Percentiles rank a stretch among this genome's conserved stretches.
These are phyloP conservation scores for Melikaiella ostensackeni DNA, from an alignment of 2,888 invertebrate species.

Conservation along the genomic window DNA sequence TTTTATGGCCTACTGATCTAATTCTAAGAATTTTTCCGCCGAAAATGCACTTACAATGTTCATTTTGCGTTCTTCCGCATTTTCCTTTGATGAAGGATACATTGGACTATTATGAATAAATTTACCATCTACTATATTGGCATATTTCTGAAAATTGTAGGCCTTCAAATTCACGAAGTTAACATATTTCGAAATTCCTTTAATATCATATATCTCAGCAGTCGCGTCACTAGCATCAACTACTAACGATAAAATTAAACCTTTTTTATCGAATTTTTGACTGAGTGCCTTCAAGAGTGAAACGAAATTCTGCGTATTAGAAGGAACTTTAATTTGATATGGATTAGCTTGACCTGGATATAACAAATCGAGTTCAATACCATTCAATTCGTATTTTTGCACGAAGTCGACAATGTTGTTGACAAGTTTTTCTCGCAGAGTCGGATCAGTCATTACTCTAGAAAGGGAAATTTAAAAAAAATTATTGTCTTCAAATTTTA, in stretches of 20 bases:
- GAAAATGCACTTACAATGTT: constrained; percentile 76
- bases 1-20: not conserved
- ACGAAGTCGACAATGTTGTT: constrained; percentile 79
- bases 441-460: constrained; percentile 77
- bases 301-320: constrained; percentile 79
- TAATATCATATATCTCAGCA: constrained; percentile 80
- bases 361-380: constrained; percentile 86
- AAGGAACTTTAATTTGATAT: constrained; percentile 70
- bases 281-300: constrained; percentile 80
- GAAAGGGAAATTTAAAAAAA: not conserved
- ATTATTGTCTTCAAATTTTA: too few relatives aligned
- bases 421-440: constrained; percentile 79
- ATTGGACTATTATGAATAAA: constrained; percentile 86
- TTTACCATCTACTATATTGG: constrained; percentile 78
- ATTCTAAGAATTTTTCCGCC: not conserved
- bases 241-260: constrained; percentile 70
- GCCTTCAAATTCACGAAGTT: constrained; percentile 86
- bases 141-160: constrained; percentile 86
- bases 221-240: constrained; percentile 79
- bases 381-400: constrained; percentile 81
- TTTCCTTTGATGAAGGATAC: too few relatives aligned
- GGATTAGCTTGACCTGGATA: constrained; percentile 82
- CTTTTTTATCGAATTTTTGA: constrained; percentile 79
- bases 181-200: constrained; percentile 80
- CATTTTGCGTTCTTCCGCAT: constrained; percentile 65